Percentiles rank a stretch among this genome's conserved stretches.
Evolutionary conservation across 2,888 invertebrate species (phyloP).

Genomic region (Pardosa pseudoannulata): DNA sequence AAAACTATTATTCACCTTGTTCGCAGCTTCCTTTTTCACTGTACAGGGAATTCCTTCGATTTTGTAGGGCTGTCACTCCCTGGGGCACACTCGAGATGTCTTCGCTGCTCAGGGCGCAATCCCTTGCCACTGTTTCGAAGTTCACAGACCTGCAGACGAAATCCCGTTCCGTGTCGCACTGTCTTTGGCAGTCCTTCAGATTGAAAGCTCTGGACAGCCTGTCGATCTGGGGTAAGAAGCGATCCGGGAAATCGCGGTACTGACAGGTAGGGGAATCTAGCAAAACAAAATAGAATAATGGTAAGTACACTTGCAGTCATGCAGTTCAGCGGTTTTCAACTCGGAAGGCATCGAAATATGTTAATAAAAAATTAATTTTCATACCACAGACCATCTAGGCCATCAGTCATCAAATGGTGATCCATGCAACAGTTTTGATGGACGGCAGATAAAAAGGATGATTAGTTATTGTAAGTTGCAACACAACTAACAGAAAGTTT

Average conservation of each 20-base stretch:
- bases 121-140: constrained; percentile 75
- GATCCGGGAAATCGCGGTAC: constrained; percentile 78
- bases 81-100: constrained; percentile 79
- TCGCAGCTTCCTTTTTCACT: constrained; percentile 89
- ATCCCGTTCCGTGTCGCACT: constrained; percentile 78
- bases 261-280: constrained; percentile 79
- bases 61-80: constrained; percentile 82
- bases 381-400: too few relatives aligned
- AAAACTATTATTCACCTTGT: constrained; percentile 86
- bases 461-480: too few relatives aligned
- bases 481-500: too few relatives aligned
- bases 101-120: constrained; percentile 87
- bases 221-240: constrained; percentile 78
- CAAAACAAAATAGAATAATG: constrained; percentile 21
- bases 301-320: too few relatives aligned
- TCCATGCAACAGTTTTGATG: too few relatives aligned
- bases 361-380: too few relatives aligned
- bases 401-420: too few relatives aligned
- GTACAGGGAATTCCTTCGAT: constrained; percentile 83
- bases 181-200: constrained; percentile 78
- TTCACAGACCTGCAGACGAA: constrained; percentile 78
- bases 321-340: too few relatives aligned
- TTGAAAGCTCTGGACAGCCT: constrained; percentile 75
- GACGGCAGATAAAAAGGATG: too few relatives aligned
- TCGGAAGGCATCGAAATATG: too few relatives aligned